Percentiles rank a stretch among this genome's conserved stretches.
Evolutionary conservation across 2,113 vertebrate genomes (phyloP).

Genomic region (Bagarius yarrelli): DNA sequence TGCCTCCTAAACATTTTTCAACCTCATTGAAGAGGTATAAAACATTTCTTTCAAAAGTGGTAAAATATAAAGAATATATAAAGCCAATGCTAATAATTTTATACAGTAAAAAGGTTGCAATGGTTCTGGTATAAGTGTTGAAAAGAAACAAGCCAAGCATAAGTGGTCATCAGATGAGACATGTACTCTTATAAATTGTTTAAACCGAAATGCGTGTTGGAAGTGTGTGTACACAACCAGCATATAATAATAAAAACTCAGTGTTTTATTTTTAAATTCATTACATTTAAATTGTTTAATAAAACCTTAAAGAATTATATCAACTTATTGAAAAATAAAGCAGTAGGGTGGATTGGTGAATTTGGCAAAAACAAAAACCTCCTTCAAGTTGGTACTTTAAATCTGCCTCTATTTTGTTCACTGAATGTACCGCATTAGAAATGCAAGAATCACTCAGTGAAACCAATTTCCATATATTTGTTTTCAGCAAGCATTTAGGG

Average conservation of each 20-base stretch:
- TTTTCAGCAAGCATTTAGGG: not conserved
- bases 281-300: no score
- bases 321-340: no score
- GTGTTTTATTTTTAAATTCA: no score
- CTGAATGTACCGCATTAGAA: not conserved
- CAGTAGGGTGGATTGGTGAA: not conserved
- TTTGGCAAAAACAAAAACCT: not conserved
- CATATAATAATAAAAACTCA: no score
- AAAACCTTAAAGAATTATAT: no score
- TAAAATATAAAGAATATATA: not conserved
- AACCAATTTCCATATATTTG: not conserved
- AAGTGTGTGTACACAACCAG: no score
- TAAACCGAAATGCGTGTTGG: no score
- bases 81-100: not conserved
- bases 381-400: not conserved
- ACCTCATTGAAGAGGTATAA: no score
- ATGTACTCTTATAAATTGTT: no score
- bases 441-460: not conserved
- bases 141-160: not conserved
- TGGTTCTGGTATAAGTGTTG: not conserved
- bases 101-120: not conserved
- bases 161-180: no score
- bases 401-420: not conserved
- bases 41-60: conserved; percentile 13
- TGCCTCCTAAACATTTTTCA: no score